Evolutionary conservation across 23 tunicate genomes (phyloP), one percentile per base, ranked within the genome.

Genomic region (Corella eumyota): DNA sequence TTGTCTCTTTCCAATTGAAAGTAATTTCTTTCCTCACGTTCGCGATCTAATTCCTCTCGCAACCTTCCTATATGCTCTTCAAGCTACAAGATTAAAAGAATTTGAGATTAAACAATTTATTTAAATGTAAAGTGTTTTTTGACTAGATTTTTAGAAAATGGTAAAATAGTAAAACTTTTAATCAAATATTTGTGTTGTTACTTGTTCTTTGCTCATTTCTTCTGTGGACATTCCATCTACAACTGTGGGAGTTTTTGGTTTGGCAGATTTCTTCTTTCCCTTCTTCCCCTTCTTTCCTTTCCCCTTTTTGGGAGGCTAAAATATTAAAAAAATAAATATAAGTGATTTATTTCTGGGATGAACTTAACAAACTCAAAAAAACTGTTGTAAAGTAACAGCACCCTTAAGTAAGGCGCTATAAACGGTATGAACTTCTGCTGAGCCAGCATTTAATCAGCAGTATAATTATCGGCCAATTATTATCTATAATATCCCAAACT

Each of bases 161-260:
- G n/a, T n/a, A n/a, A n/a, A n/a, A n/a, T n/a, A n/a, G n/a, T n/a
- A n/a, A n/a, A n/a, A n/a, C n/a, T n/a, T n/a, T n/a, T n/a, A n/a
- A n/a, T n/a, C n/a, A n/a, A n/a, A n/a, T n/a, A n/a, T n/a, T n/a
- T n/a, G n/a, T n/a, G 20, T 51, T 7, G 21, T 2, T 7, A 80
- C 90, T 79, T 92, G 78, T 36, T 92, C 98, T 55, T 71, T 76
- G 31, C 81, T 53, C 98, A 92, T 92, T 64, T 92, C 93, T 51
- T 92, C 98, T 1, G 98, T 83, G 29, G 98, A 75, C 74, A 78
- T 76, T 38, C 98, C 98, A 83, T 92, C 98, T 30, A 92, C 61
- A 17, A 92, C 85, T 17, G 93, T 82, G 25, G 98, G 98, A 33
- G 90, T 76, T 34, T 78, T 78, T 1, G 98, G 81, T 66, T 76